A percentile compares a stretch with the other conserved stretches of the same genome.
These are phyloP conservation scores for Heliangelus exortis DNA, from an alignment of 2,797 vertebrate species.

Conservation along the genomic window DNA sequence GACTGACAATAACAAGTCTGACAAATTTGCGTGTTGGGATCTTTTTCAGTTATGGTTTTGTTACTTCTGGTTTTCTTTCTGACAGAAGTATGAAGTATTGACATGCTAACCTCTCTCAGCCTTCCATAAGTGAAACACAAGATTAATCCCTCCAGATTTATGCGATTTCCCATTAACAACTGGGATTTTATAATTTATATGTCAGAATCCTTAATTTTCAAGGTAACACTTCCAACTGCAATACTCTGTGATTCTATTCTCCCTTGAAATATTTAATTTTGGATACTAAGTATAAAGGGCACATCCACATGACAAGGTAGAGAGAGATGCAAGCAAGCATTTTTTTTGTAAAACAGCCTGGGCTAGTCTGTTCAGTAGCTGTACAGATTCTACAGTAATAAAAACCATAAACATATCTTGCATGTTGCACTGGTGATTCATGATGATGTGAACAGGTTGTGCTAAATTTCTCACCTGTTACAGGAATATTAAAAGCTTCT, in stretches of 20 bases:
- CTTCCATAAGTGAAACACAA: neutral
- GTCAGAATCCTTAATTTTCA: neutral
- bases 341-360: neutral
- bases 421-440: neutral
- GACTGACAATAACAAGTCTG: neutral
- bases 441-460: neutral
- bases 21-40: neutral
- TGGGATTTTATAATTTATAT: neutral
- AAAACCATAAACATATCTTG: neutral
- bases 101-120: neutral
- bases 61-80: slow-evolving; percentile 9
- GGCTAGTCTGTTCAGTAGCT: neutral
- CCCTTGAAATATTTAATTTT: neutral
- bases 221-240: neutral
- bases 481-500: slow-evolving; percentile 13
- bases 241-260: neutral
- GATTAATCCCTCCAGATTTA: neutral
- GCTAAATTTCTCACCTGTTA: neutral
- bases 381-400: neutral
- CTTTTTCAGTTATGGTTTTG: neutral
- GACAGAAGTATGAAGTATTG: neutral
- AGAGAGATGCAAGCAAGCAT: neutral
- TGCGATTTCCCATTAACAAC: neutral
- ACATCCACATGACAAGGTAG: neutral
- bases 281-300: neutral